Conservation (phyloP, 2,113 vertebrate genomes). For the Motacilla alba region DNA sequence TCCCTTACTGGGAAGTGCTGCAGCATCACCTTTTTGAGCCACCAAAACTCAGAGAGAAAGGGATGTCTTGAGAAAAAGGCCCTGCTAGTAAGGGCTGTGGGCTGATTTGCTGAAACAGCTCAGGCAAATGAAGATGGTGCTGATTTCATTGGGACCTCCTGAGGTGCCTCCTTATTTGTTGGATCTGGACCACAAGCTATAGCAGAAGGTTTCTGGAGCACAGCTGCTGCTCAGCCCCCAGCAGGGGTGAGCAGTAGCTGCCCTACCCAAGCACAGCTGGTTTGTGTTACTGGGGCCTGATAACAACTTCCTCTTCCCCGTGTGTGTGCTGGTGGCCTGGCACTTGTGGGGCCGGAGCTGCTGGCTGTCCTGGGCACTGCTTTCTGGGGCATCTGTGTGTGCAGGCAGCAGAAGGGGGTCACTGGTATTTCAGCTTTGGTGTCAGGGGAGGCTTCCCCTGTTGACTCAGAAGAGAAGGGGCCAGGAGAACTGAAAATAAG, state of each 20-base stretch:
- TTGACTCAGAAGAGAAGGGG: background rate
- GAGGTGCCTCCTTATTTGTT: background rate
- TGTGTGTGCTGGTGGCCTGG: background rate
- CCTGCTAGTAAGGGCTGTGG: background rate
- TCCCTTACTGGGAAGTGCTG: background rate
- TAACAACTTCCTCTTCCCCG: background rate
- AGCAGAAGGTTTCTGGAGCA: background rate
- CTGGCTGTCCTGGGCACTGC: background rate
- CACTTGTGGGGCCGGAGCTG: background rate
- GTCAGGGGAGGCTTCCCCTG: background rate
- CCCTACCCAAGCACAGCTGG: background rate
- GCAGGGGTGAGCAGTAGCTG: background rate
- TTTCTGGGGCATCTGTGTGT: background rate
- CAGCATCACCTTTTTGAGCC: background rate
- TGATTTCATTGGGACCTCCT: background rate
- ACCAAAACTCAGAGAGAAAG: background rate
- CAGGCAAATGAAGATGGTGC: background rate
- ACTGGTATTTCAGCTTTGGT: background rate
- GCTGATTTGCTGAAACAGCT: background rate
- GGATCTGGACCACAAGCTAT: background rate
- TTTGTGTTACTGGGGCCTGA: background rate
- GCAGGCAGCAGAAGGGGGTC: background rate
- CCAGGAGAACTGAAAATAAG: background rate
- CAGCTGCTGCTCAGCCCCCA: background rate
- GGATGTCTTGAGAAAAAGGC: background rate